Evolutionary conservation across 2,888 invertebrate species (phyloP), one percentile per base, ranked within the genome.

Genomic region (Pseudanteris insignis): DNA sequence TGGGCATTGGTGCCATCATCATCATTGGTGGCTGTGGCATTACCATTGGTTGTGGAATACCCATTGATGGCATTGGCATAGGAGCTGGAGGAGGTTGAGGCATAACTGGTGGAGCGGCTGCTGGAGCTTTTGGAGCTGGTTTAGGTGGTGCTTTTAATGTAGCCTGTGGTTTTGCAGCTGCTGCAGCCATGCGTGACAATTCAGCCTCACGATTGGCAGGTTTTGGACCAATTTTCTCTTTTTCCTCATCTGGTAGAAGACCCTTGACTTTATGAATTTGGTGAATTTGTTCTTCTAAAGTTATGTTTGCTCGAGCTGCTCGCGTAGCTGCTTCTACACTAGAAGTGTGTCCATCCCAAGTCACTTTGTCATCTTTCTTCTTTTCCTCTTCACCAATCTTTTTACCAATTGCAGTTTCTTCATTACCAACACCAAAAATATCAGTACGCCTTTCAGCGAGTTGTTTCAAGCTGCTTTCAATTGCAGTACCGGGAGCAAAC

Each of bases 381-480:
- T 92, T 92, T 65, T 87, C 87, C 70, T 92, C 91, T 77, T 94
- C 94, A 1, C 94, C 94, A 61, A 96, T 91, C 84, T 98, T 99
- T 28, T 63, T 58, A 84, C 99, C 99, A 78, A 99, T 99, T 13
- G 94, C 94, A 0, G 98, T 97, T 85, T 99, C 99, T 80, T 98
- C 97, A 79, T 94, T 94, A 53, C 98, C 98, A 62, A 95, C 93
- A 82, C 99, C 99, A 83, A 99, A 99, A 81, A 99, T 99, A 85
- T 99, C 99, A 1, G 99, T 98, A 89, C 99, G 95, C 68, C 99
- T 88, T 79, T 99, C 98, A 0, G 99, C 99, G 73, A 99, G 84
- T 77, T 94, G 90, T 79, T 96, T 96, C 75, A 99, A 87, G 75
- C 93, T 95, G 28, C 93, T 93, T 76, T 96, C 96, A 73, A 99